Conservation (phyloP, 2,797 vertebrate species). For the Neosilurus mollespiculum region DNA sequence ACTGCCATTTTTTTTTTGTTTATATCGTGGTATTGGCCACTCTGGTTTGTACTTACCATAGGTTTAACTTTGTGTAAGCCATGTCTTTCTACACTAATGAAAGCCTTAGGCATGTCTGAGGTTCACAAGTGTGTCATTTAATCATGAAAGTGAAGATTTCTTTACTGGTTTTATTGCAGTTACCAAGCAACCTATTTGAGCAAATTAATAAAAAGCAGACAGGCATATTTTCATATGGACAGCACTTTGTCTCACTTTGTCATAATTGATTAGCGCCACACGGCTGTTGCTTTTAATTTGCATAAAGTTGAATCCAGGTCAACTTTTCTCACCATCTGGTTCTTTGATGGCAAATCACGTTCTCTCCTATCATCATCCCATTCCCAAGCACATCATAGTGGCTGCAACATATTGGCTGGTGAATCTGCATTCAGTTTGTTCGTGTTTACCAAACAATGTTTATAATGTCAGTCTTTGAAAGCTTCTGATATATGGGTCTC, state of each 20-base stretch:
- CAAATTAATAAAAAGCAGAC: background rate
- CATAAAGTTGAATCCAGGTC: background rate
- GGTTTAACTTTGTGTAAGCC: background rate
- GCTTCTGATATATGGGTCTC: background rate
- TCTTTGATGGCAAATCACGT: background rate
- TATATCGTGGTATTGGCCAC: background rate
- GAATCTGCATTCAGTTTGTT: background rate
- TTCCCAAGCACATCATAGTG: background rate
- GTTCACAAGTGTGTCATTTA: background rate
- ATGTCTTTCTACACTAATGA: background rate
- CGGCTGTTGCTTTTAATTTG: background rate
- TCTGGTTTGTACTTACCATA: background rate
- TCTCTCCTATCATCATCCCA: background rate
- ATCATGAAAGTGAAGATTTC: background rate
- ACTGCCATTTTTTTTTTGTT: background rate
- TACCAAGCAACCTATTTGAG: background rate
- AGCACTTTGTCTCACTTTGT: conserved; percentile 7
- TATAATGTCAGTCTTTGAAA: background rate
- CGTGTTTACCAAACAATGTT: background rate
- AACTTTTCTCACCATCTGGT: background rate
- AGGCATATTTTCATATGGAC: background rate
- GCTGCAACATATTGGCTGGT: background rate
- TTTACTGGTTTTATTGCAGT: background rate
- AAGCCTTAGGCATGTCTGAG: too few species aligned
- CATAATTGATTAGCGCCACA: background rate